Conservation (phyloP, 2,888 invertebrate species). For the Dicyrtoma fusca region DNA sequence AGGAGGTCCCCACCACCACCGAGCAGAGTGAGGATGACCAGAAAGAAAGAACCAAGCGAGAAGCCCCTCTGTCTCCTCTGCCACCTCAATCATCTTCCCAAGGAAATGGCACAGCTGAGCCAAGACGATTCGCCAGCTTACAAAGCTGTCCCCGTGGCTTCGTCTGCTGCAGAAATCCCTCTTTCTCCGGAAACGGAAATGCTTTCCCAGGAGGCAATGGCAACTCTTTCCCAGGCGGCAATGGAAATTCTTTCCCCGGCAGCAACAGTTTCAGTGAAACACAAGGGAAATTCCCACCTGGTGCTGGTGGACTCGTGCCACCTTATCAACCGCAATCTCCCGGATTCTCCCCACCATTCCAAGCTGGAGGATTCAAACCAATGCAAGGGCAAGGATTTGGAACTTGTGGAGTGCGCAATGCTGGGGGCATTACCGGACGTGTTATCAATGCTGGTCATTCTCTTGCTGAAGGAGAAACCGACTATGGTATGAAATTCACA, state of each 20-base stretch:
- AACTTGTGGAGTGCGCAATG: conserved; percentile 81
- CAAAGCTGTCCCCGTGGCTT: conserved; percentile 32
- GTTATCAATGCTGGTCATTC: conserved; percentile 66
- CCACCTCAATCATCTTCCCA: background rate
- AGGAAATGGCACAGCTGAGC: conserved; percentile 40
- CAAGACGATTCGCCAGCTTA: conserved; percentile 19
- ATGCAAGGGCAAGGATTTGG: conserved; percentile 54
- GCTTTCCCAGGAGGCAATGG: background rate
- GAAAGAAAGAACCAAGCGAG: conserved; percentile 34
- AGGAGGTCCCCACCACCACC: conserved; percentile 26
- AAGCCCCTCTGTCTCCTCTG: conserved; percentile 34
- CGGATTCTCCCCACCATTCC: conserved; percentile 7
- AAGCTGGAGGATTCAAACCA: conserved; percentile 33
- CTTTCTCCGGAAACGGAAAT: background rate
- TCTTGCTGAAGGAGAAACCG: conserved; percentile 38
- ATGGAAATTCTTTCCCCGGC: background rate
- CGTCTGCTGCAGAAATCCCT: conserved; percentile 51
- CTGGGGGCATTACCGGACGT: conserved; percentile 86
- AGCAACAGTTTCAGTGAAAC: conserved; percentile 10
- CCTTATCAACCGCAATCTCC: conserved; percentile 9
- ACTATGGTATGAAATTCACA: conserved; percentile 34
- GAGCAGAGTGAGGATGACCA: background rate
- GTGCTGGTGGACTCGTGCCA: conserved; percentile 21
- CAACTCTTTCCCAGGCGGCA: background rate
- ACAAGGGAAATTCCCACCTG: conserved; percentile 36